Percentiles rank a stretch among this genome's conserved stretches.
phyloP scores from a whole-genome alignment of 2,113 vertebrate species.

The Hemiprocne comata region DNA sequence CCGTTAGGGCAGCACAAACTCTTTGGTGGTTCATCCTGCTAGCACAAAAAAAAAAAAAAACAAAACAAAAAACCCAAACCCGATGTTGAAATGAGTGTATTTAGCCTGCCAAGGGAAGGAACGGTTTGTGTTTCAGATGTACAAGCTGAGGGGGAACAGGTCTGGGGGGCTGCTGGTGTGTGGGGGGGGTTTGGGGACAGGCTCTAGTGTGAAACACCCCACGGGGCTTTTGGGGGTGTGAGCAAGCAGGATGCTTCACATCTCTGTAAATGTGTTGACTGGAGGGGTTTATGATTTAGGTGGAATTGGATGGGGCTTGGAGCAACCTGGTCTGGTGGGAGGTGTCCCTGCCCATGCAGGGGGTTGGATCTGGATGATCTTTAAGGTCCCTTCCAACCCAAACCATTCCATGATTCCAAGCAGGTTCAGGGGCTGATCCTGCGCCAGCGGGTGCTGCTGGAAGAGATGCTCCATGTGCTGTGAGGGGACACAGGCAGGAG shows the following conservation, averaged over 20 bases:
- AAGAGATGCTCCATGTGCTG: fast-evolving
- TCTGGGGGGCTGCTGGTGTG: fast-evolving
- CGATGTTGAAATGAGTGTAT: fast-evolving
- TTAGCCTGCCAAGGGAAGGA: background rate
- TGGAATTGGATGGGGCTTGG: background rate
- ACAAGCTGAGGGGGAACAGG: background rate
- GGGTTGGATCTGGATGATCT: too few species aligned
- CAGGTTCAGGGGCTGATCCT: background rate
- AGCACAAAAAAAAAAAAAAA: too few species aligned
- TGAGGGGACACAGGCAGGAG: background rate
- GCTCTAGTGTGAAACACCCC: fast-evolving
- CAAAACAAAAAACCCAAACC: too few species aligned
- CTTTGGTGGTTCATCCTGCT: background rate
- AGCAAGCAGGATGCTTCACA: fast-evolving
- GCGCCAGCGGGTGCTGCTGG: fast-evolving
- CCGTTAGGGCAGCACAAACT: background rate
- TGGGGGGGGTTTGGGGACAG: fast-evolving
- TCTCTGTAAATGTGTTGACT: fast-evolving
- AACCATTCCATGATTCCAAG: background rate
- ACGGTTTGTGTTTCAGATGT: background rate
- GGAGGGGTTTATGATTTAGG: background rate
- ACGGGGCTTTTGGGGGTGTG: background rate
- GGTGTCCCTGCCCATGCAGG: too few species aligned
- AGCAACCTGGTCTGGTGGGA: too few species aligned
- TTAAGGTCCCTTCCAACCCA: too few species aligned